Evolutionary conservation across 30 jellyfish, hydroid and myxozoan species (phyloP), one percentile per base, ranked within the genome.

Genomic region (Chironex yamaguchii): DNA sequence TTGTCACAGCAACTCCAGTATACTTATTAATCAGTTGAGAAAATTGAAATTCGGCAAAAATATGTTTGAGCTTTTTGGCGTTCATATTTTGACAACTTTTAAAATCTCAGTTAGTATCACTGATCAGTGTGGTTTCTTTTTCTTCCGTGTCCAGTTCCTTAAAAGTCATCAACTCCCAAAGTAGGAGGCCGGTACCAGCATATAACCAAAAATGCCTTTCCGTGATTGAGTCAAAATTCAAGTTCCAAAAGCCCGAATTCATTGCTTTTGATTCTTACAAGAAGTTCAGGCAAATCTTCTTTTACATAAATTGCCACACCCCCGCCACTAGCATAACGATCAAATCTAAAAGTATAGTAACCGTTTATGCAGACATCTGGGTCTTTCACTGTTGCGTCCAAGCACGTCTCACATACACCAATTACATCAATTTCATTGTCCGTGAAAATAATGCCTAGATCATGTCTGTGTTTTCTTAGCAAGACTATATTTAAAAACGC

Each of bases 21-120:
- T 76, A 76, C 30, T 30, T 4, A 26, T 28, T 69, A 1, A 76
- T 50, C 17, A n/a, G 77, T 64, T 76, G 88, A 34, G 29, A 30
- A 22, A 76, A 35, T 77, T 76, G 78, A 76, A 76, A 51, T 17
- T 76, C 78, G 29, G 88, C 52, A 34, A 29, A 76, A 36, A 76
- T 27, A 49, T 1, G 34, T 76, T 76, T 76, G 27, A 34, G 86
- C 76, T 3, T 72, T 72, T 72, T 72, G 76, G 86, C 76, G 50
- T 36, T 35, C 14, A 76, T 52, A 51, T 76, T 27, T 52, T 20
- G 23, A 64, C 31, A 50, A 36, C 78, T 26, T 29, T 76, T 51
- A 49, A 76, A 49, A 13, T 72, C 86, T 27, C 78, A 69, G 62
- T 69, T 69, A 34, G 83, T 51, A 52, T 76, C 76, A 21, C 79